These are phyloP conservation scores for Limnephilus rhombicus DNA, from an alignment of 2,888 invertebrate genomes.

Conservation along the genomic window DNA sequence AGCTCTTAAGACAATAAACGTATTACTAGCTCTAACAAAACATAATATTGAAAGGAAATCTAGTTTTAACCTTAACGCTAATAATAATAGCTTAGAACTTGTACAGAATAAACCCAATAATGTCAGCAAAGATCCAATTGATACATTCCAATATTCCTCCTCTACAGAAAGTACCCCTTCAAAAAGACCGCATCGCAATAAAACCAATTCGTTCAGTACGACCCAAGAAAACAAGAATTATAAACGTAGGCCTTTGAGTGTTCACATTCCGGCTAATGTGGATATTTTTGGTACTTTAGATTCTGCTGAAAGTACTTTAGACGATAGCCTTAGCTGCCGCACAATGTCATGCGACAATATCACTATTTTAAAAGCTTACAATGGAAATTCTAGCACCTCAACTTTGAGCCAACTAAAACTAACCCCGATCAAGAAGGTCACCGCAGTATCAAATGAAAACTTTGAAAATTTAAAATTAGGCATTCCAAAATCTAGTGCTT, in stretches of 20 bases:
- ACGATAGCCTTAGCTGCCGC: constrained; percentile 69
- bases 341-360: constrained; percentile 70
- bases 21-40: constrained; percentile 70
- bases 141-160: constrained; percentile 71
- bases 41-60: constrained; percentile 74
- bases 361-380: constrained; percentile 62
- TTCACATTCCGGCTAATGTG: constrained; percentile 74
- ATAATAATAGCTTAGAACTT: constrained; percentile 69
- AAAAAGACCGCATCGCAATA: constrained; percentile 72
- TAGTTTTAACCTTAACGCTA: constrained; percentile 75
- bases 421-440: constrained; percentile 61
- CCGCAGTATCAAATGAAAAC: constrained; percentile 52
- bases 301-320: constrained; percentile 72
- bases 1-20: constrained; percentile 77
- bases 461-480: constrained; percentile 71
- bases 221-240: constrained; percentile 69
- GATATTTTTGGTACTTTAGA: constrained; percentile 74
- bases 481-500: constrained; percentile 79
- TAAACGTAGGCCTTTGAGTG: constrained; percentile 74
- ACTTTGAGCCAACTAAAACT: constrained; percentile 59
- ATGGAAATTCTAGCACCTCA: constrained; percentile 53
- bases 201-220: constrained; percentile 74
- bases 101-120: constrained; percentile 71
- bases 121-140: constrained; percentile 72
- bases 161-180: constrained; percentile 74